phyloP scores from a whole-genome alignment of 1,140 invertebrate genomes.

The Papilio dardanus region DNA sequence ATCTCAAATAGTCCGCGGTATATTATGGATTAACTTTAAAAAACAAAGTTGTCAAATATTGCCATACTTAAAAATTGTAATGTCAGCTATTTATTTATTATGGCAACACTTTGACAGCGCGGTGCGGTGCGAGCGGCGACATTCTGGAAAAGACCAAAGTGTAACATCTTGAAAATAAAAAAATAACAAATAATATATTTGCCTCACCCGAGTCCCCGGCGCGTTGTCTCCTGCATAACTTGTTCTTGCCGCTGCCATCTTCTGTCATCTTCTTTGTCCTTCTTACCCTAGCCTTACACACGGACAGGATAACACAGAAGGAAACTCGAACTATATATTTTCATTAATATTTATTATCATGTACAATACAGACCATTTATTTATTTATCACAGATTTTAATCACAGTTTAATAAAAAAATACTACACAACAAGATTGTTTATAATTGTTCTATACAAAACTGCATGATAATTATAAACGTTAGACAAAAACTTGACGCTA shows the following conservation, averaged over 20 bases:
- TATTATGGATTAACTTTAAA: not conserved
- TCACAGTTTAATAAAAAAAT: not conserved
- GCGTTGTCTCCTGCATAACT: conserved; percentile 44
- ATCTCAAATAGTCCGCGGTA: not conserved
- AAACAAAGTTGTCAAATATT: not conserved
- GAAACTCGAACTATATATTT: conserved; percentile 34
- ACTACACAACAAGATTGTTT: not conserved
- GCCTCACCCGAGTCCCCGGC: conserved; percentile 65
- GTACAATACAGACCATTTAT: conserved; percentile 40
- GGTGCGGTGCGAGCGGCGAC: not conserved
- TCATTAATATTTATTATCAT: conserved; percentile 41
- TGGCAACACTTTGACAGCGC: conserved; percentile 18
- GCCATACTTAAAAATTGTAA: not conserved
- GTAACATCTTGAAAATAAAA: conserved; percentile 63
- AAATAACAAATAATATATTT: conserved; percentile 44
- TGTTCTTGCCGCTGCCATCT: not conserved
- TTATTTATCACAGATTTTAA: not conserved
- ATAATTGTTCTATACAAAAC: not conserved
- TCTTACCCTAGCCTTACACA: conserved; percentile 36
- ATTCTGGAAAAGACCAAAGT: conserved; percentile 77
- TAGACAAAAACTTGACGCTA: no score
- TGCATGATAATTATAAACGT: not conserved
- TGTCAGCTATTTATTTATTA: not conserved
- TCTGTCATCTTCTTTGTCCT: conserved; percentile 9
- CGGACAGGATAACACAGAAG: conserved; percentile 33